phyloP scores from a whole-genome alignment of 2,888 invertebrate genomes.

The Brenthis daphne region DNA sequence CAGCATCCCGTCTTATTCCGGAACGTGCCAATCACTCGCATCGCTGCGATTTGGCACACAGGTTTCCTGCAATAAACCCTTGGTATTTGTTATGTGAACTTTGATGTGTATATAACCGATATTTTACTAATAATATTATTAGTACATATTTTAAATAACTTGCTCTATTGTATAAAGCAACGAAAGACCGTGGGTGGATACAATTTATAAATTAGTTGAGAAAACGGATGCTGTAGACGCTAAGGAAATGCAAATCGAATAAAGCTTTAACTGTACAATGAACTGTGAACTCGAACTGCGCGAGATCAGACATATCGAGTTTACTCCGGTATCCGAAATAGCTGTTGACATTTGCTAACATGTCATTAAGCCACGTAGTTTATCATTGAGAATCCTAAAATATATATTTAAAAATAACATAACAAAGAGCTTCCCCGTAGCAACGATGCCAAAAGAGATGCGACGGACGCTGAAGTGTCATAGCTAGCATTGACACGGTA shows the following conservation, averaged over 20 bases:
- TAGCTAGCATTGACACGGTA: too few species aligned
- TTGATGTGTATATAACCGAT: too few species aligned
- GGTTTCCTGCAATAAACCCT: slow-evolving; percentile 15
- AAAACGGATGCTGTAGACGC: slow-evolving; percentile 23
- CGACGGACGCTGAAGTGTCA: slow-evolving; percentile 14
- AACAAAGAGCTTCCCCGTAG: slow-evolving; percentile 54
- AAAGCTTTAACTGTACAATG: slow-evolving; percentile 14
- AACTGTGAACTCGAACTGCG: slow-evolving; percentile 12
- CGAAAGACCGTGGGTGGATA: not conserved
- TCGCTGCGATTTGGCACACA: slow-evolving; percentile 25
- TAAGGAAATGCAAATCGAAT: slow-evolving; percentile 30
- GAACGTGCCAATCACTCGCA: slow-evolving; percentile 30
- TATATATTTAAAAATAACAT: slow-evolving; percentile 52
- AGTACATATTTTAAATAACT: too few species aligned
- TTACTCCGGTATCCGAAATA: not conserved
- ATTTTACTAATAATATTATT: too few species aligned
- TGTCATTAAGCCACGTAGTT: slow-evolving; percentile 30
- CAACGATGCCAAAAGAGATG: slow-evolving; percentile 47
- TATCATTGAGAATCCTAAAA: slow-evolving; percentile 48
- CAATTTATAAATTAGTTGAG: slow-evolving; percentile 22
- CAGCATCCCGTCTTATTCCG: slow-evolving; percentile 27
- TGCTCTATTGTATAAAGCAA: not conserved
- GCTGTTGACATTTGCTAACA: slow-evolving; percentile 3
- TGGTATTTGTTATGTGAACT: not conserved
- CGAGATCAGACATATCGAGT: slow-evolving; percentile 21